Conservation (phyloP, 2,888 invertebrate species). For the Cordilura impudica region DNA sequence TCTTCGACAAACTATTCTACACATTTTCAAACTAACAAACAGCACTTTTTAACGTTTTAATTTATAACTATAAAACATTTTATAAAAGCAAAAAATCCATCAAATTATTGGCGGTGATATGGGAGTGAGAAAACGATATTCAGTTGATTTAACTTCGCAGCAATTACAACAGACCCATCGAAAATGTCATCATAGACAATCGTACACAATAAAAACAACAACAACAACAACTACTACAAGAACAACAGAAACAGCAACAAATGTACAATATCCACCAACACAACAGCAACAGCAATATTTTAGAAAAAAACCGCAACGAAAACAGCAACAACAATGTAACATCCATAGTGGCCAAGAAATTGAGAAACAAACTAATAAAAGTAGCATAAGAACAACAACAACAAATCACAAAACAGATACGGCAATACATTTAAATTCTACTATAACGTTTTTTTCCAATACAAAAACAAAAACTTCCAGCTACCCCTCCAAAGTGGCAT, state of each 20-base stretch:
- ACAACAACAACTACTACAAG: constrained; percentile 17
- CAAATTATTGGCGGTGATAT: constrained; percentile 49
- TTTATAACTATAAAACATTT: not conserved
- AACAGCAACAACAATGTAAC: constrained; percentile 41
- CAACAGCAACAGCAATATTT: constrained; percentile 56
- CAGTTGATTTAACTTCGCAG: constrained; percentile 42
- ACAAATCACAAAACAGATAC: constrained; percentile 33
- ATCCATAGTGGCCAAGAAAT: constrained; percentile 54
- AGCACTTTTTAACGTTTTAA: constrained; percentile 2
- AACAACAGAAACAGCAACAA: constrained; percentile 1
- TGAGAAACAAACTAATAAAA: constrained; percentile 69
- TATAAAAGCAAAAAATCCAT: not conserved
- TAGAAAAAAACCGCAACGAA: constrained; percentile 52
- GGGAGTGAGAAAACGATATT: constrained; percentile 50
- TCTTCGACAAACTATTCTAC: not conserved
- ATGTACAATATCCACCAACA: not conserved
- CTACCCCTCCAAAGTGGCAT: not conserved
- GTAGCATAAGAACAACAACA: constrained; percentile 15
- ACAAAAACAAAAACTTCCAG: constrained; percentile 29
- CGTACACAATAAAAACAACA: constrained; percentile 38
- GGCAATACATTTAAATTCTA: constrained; percentile 30
- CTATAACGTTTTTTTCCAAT: constrained; percentile 44
- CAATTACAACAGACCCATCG: constrained; percentile 66
- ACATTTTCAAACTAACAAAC: not conserved
- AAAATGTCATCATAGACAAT: constrained; percentile 73